A percentile compares a stretch with the other conserved stretches of the same genome.
These are phyloP conservation scores for Drosophila tristis DNA, from an alignment of 1,140 invertebrate species.

Conservation along the genomic window DNA sequence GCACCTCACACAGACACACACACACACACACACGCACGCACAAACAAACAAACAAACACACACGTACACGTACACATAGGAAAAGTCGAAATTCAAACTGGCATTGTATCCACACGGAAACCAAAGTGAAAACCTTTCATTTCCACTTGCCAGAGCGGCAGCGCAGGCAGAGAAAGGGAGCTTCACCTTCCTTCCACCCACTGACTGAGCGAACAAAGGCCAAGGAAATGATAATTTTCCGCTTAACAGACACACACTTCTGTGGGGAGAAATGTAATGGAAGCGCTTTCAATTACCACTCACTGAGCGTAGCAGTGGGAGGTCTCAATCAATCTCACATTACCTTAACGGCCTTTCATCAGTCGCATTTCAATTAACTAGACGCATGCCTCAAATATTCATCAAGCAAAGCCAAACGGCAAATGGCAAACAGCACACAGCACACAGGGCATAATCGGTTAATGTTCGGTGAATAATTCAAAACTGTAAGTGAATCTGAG, in stretches of 20 bases:
- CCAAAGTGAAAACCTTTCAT: constrained; percentile 69
- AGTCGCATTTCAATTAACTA: constrained; percentile 38
- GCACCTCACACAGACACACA: constrained; percentile 49
- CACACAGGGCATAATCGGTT: constrained; percentile 25
- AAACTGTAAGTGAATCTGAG: constrained; percentile 2
- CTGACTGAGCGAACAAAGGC: constrained; percentile 69
- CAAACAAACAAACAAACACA: constrained; percentile 1
- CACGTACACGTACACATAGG: constrained; percentile 1
- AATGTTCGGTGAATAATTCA: constrained; percentile 33
- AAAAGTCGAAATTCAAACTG: constrained; percentile 25
- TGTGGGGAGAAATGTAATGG: constrained; percentile 31
- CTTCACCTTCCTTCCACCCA: constrained; percentile 16
- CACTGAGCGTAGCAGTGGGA: background rate
- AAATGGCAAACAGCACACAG: constrained; percentile 3
- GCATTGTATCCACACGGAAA: constrained; percentile 55
- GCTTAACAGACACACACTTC: constrained; percentile 48
- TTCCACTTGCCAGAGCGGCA: constrained; percentile 13
- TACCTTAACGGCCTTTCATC: constrained; percentile 10
- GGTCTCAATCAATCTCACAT: constrained; percentile 42
- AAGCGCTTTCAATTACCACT: constrained; percentile 56
- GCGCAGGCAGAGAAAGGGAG: too few species aligned
- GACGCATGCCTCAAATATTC: constrained; percentile 40
- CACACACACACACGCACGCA: constrained; percentile 7
- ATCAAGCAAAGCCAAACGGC: constrained; percentile 12
- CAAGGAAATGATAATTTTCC: constrained; percentile 78